phyloP scores from a whole-genome alignment of 2,888 invertebrate species.

The Hymenopus coronatus region DNA sequence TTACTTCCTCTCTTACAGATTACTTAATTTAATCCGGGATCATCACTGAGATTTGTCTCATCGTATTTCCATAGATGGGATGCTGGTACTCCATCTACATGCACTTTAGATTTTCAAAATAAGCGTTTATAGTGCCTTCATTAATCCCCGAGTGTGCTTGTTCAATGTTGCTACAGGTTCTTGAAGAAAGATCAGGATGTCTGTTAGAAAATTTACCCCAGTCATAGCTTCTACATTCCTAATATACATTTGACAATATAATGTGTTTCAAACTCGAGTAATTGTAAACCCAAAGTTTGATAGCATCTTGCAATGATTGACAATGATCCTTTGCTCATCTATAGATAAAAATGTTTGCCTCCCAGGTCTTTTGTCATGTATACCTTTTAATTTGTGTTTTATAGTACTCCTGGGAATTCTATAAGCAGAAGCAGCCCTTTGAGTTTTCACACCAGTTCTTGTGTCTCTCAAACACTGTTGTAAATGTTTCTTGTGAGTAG shows the following conservation, averaged over 20 bases:
- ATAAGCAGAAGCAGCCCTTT: background rate
- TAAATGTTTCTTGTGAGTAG: background rate
- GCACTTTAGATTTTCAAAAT: background rate
- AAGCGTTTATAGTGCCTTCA: background rate
- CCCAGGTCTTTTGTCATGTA: background rate
- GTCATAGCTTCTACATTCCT: background rate
- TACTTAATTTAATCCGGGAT: background rate
- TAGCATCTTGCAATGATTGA: background rate
- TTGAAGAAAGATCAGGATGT: background rate
- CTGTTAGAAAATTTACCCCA: background rate
- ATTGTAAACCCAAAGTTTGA: background rate
- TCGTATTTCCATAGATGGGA: background rate
- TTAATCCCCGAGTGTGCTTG: background rate
- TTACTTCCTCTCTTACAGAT: background rate
- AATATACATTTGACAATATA: background rate
- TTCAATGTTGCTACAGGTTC: background rate
- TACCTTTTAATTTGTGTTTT: background rate
- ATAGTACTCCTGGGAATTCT: background rate
- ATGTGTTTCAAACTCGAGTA: background rate
- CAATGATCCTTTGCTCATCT: background rate
- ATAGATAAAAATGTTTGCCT: background rate
- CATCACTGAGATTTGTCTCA: background rate
- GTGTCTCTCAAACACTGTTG: background rate
- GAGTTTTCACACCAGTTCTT: background rate
- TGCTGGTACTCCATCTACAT: background rate